Base-by-base conservation (phyloP, 2,113 vertebrate genomes). In the Microtus oregoni region DNA sequence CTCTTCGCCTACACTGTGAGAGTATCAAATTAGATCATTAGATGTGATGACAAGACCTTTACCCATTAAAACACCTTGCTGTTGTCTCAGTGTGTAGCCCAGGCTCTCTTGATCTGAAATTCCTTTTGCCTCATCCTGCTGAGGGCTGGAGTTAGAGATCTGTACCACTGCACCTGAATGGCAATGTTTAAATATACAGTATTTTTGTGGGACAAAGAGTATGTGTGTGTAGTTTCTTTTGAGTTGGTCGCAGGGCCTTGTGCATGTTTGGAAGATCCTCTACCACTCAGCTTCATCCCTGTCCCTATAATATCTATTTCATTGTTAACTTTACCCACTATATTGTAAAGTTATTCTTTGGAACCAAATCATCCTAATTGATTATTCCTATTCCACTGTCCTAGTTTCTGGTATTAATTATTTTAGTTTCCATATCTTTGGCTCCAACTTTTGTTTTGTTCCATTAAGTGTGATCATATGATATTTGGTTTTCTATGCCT, bases 381-480 rank as follows among this genome's bases (percentile, higher is more conserved):
- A 89, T 61, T 47, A 75, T 38, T 89, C 75, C 41, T 89, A 24
- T 28, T 30, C 26, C 70, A 52, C 19, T 61, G 76, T n/a, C 41
- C 38, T 50, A 70, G 26, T 17, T 35, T 41, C 38, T 93, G 38
- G 5, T 13, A 90, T 7, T 20, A 78, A 90, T 7, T 20, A 78
- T 85, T 90, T 63, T 89, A 24, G 17, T 95, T 22, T 92, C 28
- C 70, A n/a, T 58, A 77, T 89, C 63, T 93, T 12, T 63, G 20
- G 58, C 38, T 85, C 85, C 70, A 24, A 32, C 19, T 58, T 58
- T 77, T 47, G 41, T 47, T 75, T 35, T 10, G 44, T 55, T 89
- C 20, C 20, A 20, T 72, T 52, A 72, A 44, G 22, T 95, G 30
- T 63, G 17, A 67, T 67, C n/a, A 65, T 52, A 55, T 65, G 55